Base-by-base conservation (phyloP, 1,140 invertebrate species). In the Lepidotrigona ventralis region DNA sequence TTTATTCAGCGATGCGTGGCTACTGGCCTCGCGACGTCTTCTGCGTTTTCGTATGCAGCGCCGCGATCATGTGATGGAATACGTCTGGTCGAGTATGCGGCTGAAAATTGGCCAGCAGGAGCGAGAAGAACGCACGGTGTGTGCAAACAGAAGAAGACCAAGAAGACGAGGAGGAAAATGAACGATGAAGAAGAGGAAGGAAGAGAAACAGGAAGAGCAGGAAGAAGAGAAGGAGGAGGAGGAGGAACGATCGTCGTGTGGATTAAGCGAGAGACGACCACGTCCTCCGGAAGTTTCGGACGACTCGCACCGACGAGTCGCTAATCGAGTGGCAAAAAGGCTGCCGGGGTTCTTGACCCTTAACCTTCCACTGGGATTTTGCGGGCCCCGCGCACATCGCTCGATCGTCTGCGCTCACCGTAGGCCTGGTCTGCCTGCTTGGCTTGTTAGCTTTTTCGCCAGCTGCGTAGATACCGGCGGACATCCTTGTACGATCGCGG, bases 231-330 rank as follows among this genome's bases (percentile, higher is more conserved):
- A 23, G 23, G n/a, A 70, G 29, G 68, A 75, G 71, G 63, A 33
- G 79, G 72, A 26, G 64, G 26, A 54, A 64, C 46, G 75, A 60
- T 56, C 69, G 46, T n/a, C 56, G 58, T 26, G 76, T 15, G 77
- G 68, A 79, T 79, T 72, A 72, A 79, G 33, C 66, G 66, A 78
- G 53, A 56, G 77, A 29, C 68, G 56, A 66, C 68, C 68, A 63
- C 87, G 76, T 83, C 73, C 83, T 87, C 72, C 88, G 87, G 85
- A 87, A 89, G 88, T 89, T 87, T 85, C 70, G 56, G 60, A 29
- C 79, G 64, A 70, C 81, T 79, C 79, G 79, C 73, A 81, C 80
- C 83, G 66, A 79, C 68, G 83, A 81, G 76, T 85, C 80, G 83
- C 82, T 88, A 88, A 88, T 69, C 86, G 84, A 85, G 73, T 83